Evolutionary conservation across 2,113 vertebrate species (phyloP).

Genomic region (Larimichthys crocea): DNA sequence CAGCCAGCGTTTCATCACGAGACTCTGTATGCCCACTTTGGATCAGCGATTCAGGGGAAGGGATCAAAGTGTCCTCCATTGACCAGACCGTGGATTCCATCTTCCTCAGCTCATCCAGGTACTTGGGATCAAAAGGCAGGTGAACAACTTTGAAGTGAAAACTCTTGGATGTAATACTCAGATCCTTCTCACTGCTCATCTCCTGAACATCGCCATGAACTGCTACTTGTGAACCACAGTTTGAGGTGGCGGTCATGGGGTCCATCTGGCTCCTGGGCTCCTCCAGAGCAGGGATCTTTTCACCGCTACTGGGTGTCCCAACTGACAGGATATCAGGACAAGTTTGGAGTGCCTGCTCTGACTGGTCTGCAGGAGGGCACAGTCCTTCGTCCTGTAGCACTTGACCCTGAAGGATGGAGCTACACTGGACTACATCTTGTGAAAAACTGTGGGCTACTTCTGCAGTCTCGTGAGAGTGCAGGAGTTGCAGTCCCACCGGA

Average conservation of each 20-base stretch:
- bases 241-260: not conserved
- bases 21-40: slow-evolving; percentile 43
- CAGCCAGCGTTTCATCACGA: not conserved
- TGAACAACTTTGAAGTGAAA: slow-evolving; percentile 67
- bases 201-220: slow-evolving; percentile 14
- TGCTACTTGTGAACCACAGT: not conserved
- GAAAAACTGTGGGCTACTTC: slow-evolving; percentile 68
- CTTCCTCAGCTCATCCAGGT: slow-evolving; percentile 74
- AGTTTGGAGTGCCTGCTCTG: slow-evolving; percentile 44
- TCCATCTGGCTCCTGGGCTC: slow-evolving; percentile 14
- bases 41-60: slow-evolving; percentile 59
- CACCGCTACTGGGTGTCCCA: not conserved
- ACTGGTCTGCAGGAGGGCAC: slow-evolving; percentile 13
- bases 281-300: slow-evolving; percentile 17
- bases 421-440: slow-evolving; percentile 68
- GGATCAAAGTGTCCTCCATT: slow-evolving; percentile 66
- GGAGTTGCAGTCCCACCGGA: slow-evolving; percentile 63
- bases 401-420: slow-evolving; percentile 45
- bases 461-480: slow-evolving; percentile 67
- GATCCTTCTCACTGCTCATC: not conserved
- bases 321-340: slow-evolving; percentile 76
- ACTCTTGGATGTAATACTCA: slow-evolving; percentile 13
- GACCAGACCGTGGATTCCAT: slow-evolving; percentile 82
- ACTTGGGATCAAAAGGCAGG: slow-evolving; percentile 71
- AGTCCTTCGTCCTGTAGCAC: slow-evolving; percentile 13